Evolutionary conservation across 2,888 invertebrate species (phyloP), one percentile per base, ranked within the genome.

Genomic region (Oscheius sp.): DNA sequence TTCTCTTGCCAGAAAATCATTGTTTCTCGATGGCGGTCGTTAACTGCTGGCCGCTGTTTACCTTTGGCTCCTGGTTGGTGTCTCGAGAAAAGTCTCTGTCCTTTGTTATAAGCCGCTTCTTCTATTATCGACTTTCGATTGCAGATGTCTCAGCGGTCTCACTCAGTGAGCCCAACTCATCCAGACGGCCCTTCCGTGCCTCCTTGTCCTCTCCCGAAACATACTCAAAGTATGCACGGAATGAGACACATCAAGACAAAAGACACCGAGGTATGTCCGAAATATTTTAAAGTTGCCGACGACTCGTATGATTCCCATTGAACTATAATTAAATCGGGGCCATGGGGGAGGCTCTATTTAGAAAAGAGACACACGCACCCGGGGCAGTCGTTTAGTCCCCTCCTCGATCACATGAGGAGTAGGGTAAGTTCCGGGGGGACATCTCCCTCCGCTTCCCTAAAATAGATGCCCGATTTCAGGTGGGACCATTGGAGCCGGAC

Each of bases 401-500:
- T 2, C 13, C 58, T 58, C 25, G 25, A 13, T 58, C 25, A 27
- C 21, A 27, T 29, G 29, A 25, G 27, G 21, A 23, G 13, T 21
- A 23, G 29, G n/a, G 58, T 29, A 16, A 55, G 13, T 55, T 21
- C 16, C 16, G 9, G 3, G 35, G 21, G n/a, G 49, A n/a, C 49
- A 9, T 21, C 49, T 5, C 7, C n/a, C 53, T 25, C 25, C 25
- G 21, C 53, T 53, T 53, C 25, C 1, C 13, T 27, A 2, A 27
- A 49, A 7, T 23, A 13, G 23, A 12, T 64, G 12, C 18, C 18
- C 43, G 6, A 7, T 70, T 70, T 29, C 61, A 74, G 74, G 46
- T 74, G 1, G 35, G 46, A 23, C 69, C 70, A 5, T 70, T 70
- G 27, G 74, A 74, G 27, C 55, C 64, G 16, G 74, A 74, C 18